Conservation (phyloP, 2,888 invertebrate species). For the Tricholauxania praeusta region DNA sequence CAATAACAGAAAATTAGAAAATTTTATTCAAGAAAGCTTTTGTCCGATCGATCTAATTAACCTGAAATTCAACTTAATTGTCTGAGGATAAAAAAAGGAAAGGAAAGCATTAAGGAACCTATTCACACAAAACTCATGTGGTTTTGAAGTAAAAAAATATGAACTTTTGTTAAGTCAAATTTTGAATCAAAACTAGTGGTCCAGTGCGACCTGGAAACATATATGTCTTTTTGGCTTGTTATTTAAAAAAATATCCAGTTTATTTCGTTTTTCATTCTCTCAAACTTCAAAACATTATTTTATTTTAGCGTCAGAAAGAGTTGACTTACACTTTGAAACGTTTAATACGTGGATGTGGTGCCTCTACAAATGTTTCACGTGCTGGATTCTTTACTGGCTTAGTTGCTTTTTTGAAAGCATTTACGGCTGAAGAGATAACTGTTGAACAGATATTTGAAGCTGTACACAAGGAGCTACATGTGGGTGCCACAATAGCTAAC, state of each 20-base stretch:
- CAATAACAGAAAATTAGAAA: no score
- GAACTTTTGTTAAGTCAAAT: no score
- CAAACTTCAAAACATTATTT: slow-evolving; percentile 30
- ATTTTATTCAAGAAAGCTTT: no score
- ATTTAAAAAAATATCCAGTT: background rate
- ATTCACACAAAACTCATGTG: no score
- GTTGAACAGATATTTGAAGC: slow-evolving; percentile 72
- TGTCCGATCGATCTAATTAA: no score
- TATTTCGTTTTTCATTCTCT: background rate
- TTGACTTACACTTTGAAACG: slow-evolving; percentile 76
- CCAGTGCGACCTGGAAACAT: no score
- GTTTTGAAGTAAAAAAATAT: no score
- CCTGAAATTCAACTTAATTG: no score
- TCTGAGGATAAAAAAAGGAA: no score
- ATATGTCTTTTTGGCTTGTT: no score
- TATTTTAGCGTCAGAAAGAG: slow-evolving; percentile 73
- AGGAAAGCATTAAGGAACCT: no score
- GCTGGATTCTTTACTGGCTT: slow-evolving; percentile 79
- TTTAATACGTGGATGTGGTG: slow-evolving; percentile 79
- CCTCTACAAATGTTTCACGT: slow-evolving; percentile 74
- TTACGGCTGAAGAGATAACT: slow-evolving; percentile 68
- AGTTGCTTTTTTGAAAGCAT: slow-evolving; percentile 71
- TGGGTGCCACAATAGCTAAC: slow-evolving; percentile 62
- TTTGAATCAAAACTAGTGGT: no score
- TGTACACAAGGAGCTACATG: slow-evolving; percentile 76